Percentiles rank a stretch among this genome's conserved stretches.
These are phyloP conservation scores for Agonopterix heracliana DNA, from an alignment of 2,888 invertebrate species.

Conservation along the genomic window DNA sequence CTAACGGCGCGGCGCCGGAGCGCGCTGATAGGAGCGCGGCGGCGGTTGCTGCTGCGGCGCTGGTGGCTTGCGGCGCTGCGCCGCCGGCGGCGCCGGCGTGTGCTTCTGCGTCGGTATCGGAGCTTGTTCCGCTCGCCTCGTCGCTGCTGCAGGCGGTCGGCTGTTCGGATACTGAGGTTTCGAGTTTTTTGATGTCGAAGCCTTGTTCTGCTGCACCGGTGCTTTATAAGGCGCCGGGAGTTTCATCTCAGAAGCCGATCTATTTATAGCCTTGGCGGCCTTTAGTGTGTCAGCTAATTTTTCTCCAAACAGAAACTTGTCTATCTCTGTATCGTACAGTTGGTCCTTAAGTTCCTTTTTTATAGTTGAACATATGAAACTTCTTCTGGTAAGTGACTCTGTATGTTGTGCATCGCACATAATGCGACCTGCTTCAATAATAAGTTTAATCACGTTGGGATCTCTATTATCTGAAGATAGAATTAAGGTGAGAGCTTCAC, in stretches of 20 bases:
- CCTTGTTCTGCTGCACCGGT: neutral
- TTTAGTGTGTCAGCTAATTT: no score
- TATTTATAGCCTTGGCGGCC: conserved; percentile 6
- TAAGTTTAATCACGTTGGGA: neutral
- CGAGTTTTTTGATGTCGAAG: neutral
- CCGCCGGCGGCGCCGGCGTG: neutral
- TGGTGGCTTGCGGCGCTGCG: neutral
- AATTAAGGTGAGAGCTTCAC: conserved; percentile 1
- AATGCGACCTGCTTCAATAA: conserved; percentile 7
- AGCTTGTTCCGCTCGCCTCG: no score
- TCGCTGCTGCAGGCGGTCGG: neutral
- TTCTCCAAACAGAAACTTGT: no score
- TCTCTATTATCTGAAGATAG: conserved; percentile 3
- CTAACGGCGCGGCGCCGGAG: conserved; percentile 1
- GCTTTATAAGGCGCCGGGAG: neutral
- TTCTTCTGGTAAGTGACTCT: conserved; percentile 4
- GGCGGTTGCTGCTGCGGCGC: neutral
- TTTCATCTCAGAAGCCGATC: conserved; percentile 4
- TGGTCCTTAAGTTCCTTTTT: conserved; percentile 9
- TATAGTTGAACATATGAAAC: neutral
- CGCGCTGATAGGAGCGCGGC: neutral
- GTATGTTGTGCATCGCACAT: conserved; percentile 6
- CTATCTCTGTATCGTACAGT: conserved; percentile 1
- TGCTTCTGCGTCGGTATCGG: neutral
- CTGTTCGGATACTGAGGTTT: neutral